phyloP scores from a whole-genome alignment of 2,888 invertebrate genomes.

The Caenorhabditis plicata region DNA sequence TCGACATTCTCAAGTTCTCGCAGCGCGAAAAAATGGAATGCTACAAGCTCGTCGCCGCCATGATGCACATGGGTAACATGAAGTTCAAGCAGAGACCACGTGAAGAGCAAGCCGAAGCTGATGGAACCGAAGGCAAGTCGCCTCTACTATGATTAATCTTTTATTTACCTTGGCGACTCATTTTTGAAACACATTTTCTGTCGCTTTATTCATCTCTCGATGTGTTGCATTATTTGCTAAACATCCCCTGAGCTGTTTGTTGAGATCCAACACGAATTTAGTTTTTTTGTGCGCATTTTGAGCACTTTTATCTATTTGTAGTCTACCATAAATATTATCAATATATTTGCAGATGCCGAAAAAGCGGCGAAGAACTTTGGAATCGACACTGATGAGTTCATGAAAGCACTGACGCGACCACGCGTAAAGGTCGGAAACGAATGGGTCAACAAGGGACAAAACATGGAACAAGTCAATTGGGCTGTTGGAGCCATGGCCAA shows the following conservation, averaged over 20 bases:
- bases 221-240: conserved; percentile 10
- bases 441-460: conserved; percentile 70
- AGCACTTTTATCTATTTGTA: not conserved
- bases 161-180: not conserved
- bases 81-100: conserved; percentile 99
- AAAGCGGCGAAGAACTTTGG: conserved; percentile 63
- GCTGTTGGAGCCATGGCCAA: conserved; percentile 68
- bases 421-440: conserved; percentile 70
- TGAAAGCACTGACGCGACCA: conserved; percentile 69
- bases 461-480: conserved; percentile 67
- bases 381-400: conserved; percentile 59
- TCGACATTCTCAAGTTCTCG: conserved; percentile 97
- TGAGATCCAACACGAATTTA: not conserved
- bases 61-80: conserved; percentile 99
- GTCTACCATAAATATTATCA: not conserved
- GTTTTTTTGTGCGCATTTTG: not conserved
- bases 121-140: conserved; percentile 55
- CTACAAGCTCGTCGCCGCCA: conserved; percentile 94
- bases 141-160: conserved; percentile 16
- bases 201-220: not conserved
- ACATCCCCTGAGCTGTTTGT: conserved; percentile 14
- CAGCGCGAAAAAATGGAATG: conserved; percentile 92
- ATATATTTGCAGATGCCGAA: conserved; percentile 40
- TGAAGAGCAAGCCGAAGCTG: conserved; percentile 92
- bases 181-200: conserved; percentile 17